A percentile compares a stretch with the other conserved stretches of the same genome.
phyloP scores from a whole-genome alignment of 2,888 invertebrate genomes.

The Polia nebulosa region DNA sequence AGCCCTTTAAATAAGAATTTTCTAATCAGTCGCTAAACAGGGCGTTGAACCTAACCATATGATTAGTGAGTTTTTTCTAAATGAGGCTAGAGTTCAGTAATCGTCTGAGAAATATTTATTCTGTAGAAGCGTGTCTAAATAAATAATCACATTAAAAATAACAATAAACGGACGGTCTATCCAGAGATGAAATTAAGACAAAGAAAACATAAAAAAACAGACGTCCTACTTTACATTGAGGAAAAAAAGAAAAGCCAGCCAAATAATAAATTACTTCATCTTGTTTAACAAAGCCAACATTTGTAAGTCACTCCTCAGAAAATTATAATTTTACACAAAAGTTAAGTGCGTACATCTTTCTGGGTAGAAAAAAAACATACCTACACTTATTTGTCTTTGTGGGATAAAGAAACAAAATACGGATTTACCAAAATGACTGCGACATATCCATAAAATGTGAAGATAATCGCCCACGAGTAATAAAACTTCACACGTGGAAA shows the following conservation, averaged over 20 bases:
- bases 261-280: constrained; percentile 49
- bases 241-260: constrained; percentile 13
- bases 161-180: background rate
- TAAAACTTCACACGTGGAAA: constrained; percentile 41
- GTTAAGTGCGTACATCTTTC: constrained; percentile 29
- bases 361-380: constrained; percentile 26
- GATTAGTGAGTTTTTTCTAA: too few relatives aligned
- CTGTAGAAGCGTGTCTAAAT: background rate
- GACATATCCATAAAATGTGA: constrained; percentile 67
- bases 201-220: constrained; percentile 19
- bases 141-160: constrained; percentile 1
- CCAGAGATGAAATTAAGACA: constrained; percentile 38
- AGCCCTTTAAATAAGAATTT: too few relatives aligned
- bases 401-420: constrained; percentile 66
- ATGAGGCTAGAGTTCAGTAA: too few relatives aligned
- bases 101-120: background rate
- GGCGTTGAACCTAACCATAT: too few relatives aligned
- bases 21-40: too few relatives aligned
- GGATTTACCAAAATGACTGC: constrained; percentile 67
- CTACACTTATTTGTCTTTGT: constrained; percentile 57
- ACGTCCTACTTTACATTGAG: constrained; percentile 16
- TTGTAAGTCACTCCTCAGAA: constrained; percentile 32
- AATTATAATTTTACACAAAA: constrained; percentile 45
- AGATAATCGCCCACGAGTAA: constrained; percentile 65
- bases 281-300: constrained; percentile 34